Base-by-base conservation (phyloP, 2,797 vertebrate genomes). In the Lepilemur septentrionalis region DNA sequence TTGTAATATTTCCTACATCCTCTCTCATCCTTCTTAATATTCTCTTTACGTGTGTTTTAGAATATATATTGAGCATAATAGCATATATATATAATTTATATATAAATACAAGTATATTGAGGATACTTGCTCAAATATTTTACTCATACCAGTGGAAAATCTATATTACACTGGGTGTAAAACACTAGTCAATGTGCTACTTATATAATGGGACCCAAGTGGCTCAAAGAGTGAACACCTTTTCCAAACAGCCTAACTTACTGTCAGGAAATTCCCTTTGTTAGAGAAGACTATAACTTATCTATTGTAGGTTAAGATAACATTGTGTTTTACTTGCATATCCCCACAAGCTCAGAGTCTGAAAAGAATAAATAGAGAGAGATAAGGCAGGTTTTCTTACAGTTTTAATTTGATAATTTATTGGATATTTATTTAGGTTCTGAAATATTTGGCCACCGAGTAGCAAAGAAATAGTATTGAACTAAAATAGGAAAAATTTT, bases 361-460 rank as follows among this genome's bases (percentile, higher is more conserved):
- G 52, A 92, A 28, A 23, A 84, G 95, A 92, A 93, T n/a, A 85
- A 63, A 82, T 6, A 92, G 88, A 83, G 4, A 92, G 88, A 83
- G 4, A 20, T 85, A 80, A 91, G 20, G 8, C 41, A 88, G 15
- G 4, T 63, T 90, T 96, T 94, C 14, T 79, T 91, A 76, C 2
- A 79, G 43, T 89, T 91, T 91, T 59, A 14, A n/a, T 85, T 93
- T 86, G 12, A 91, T 63, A 43, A 94, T 85, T 93, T 84, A 81
- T 63, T 93, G 69, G 52, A 41, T 32, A 65, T 83, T 92, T 80
- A 41, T 25, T 70, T 81, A 63, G 5, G 9, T 59, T 61, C 32
- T 91, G 61, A 94, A 89, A 88, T 89, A 84, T 88, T 92, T 87
- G 61, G 5, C 1, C 67, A 65, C 28, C 41, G 7, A 87, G 0